Base-by-base conservation (phyloP, 2,888 invertebrate species). In the Abscondita cerata region DNA sequence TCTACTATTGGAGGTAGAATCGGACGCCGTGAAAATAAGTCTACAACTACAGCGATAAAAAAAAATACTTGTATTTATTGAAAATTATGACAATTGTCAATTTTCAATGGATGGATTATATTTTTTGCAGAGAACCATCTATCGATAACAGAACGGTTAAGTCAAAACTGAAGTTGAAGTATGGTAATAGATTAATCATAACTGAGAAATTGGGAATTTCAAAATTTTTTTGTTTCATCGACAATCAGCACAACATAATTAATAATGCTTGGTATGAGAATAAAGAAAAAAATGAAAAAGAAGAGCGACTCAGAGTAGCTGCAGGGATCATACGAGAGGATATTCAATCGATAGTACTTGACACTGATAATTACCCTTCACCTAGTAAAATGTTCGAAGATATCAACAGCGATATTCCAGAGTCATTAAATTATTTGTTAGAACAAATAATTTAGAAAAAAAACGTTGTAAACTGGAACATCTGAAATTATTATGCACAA, bases 1-100 rank as follows among this genome's bases (percentile, higher is more conserved):
- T 73, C 73, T 44, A 48, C 53, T 48, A 75, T 71, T 69, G 73
- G 73, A 18, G 58, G 13, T 75, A 71, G 74, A 74, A 51, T 71
- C 18, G 75, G 76, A 68, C 74, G 75, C 72, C 75, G 73, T 68
- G 33, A 74, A 75, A 68, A 68, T 59, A 72, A 73, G 62, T 31
- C 68, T 64, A 69, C 55, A 52, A 72, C 73, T 65, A 38, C 62
- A 50, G 75, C 72, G 59, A 75, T 78, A n/a, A 74, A 71, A 76
- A 59, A 73, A 77, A 73, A 74, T 74, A 69, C 75, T 74, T 62
- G 48, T 62, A 38, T 69, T 65, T 68, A 76, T 78, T 59, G 25
- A 25, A 25, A 25, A 2, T 25, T 4, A 6, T 25, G 25, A 25
- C 6, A 6, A 25, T 25, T 25, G 25, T 25, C 25, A 25, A 6